Evolutionary conservation across 2,888 invertebrate species (phyloP).

Genomic region (Drosophila suboccidentalis): DNA sequence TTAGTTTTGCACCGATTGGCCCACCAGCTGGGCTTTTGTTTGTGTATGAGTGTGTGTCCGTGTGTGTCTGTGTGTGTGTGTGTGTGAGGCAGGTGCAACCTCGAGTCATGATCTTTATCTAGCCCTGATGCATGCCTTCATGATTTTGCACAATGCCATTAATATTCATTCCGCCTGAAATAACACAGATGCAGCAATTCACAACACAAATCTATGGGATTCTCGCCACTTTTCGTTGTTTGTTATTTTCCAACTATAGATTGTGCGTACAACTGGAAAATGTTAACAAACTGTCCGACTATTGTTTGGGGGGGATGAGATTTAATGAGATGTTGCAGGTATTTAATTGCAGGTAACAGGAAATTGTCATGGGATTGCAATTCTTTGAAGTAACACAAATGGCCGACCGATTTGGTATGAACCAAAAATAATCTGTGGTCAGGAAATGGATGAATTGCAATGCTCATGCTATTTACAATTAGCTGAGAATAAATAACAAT

Average conservation of each 20-base stretch:
- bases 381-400: conserved; percentile 28
- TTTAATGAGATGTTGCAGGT: conserved; percentile 45
- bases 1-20: conserved; percentile 43
- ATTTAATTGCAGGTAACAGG: conserved; percentile 42
- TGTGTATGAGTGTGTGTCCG: not conserved
- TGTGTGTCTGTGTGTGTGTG: not conserved
- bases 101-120: conserved; percentile 56
- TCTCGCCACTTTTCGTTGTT: conserved; percentile 15
- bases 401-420: not conserved
- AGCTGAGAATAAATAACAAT: not conserved
- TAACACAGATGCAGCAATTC: conserved; percentile 43
- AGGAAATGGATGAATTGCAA: conserved; percentile 1
- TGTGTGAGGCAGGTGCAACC: conserved; percentile 60
- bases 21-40: conserved; percentile 61
- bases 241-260: conserved; percentile 14
- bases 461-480: not conserved
- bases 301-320: conserved; percentile 32
- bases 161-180: conserved; percentile 50
- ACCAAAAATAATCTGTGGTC: not conserved
- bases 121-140: conserved; percentile 33
- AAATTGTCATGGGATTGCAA: conserved; percentile 28
- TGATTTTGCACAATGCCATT: conserved; percentile 68
- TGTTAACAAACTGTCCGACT: conserved; percentile 23
- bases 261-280: conserved; percentile 28
- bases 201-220: conserved; percentile 20